Evolutionary conservation across 2,797 vertebrate species (phyloP), one percentile per base, ranked within the genome.

Genomic region (Aulostomus chinensis): DNA sequence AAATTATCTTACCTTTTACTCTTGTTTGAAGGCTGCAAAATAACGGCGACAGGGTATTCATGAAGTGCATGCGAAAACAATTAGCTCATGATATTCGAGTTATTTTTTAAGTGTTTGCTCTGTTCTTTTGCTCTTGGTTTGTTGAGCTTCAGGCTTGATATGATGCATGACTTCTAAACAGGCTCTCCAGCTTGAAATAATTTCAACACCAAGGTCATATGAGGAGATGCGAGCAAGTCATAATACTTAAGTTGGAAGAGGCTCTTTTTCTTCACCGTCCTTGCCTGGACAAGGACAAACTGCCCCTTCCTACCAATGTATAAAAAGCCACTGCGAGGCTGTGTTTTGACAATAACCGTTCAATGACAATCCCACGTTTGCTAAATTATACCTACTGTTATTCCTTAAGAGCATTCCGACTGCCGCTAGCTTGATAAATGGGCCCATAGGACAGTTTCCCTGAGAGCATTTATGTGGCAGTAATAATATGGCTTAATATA

Each of bases 381-480:
- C 42, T 57, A 33, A 69, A 75, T 79, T 41, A 58, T 65, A 36
- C 37, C 38, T 2, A 20, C 28, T 39, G 37, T 41, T 73, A 57
- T 75, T 79, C 26, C 55, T 53, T 78, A 60, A 79, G 39, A 68
- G 71, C 64, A 35, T 60, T 43, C 46, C 7, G 42, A 46, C 65
- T 20, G 48, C 38, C 0, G 16, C 39, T 40, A 22, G 45, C 59
- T 18, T 68, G 48, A 62, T 69, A 77, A 81, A 74, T 61, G 48
- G 56, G 58, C 74, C 70, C 59, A 20, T 1, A 74, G 73, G 58
- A 72, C 73, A 48, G 63, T 58, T 53, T 67, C 73, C 61, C 34
- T 58, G 56, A 68, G 70, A 67, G 61, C 62, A 73, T 88, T 79
- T 81, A 54, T 79, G 70, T 57, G 43, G 58, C 76, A 56, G 64